Base-by-base conservation (phyloP, 1,140 invertebrate genomes). In the Zaprionus camerounensis region DNA sequence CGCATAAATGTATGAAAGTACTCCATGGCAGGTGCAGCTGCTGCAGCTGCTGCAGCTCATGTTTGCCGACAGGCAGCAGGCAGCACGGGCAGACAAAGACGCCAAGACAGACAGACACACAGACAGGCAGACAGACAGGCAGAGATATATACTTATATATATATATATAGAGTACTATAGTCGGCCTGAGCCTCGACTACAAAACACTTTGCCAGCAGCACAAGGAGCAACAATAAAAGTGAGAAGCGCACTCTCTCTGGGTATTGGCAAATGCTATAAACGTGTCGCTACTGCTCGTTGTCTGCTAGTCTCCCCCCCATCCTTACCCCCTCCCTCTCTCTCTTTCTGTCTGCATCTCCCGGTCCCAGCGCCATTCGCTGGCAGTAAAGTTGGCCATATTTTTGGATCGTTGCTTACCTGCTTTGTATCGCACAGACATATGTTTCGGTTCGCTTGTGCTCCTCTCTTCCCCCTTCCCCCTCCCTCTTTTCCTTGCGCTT, bases 201-300 rank as follows among this genome's bases (percentile, higher is more conserved):
- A 56, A 84, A 82, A 73, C 76, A 83, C 81, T 83, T 67, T 83
- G 78, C 74, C 64, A 49, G 72, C 59, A 55, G 49, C 58, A 58
- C 15, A n/a, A 75, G 12, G 17, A 75, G 61, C 77, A 80, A 86
- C 78, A 86, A 88, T 88, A 86, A 83, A 88, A 88, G 80, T 83
- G 80, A 86, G 87, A 88, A 86, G 77, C 76, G 62, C 71, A 82
- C 80, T 85, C 41, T 46, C 41, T 46, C 82, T 36, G 82, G 65
- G 84, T 84, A 84, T 88, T 84, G 78, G 83, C 59, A 88, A 87
- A 87, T 84, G 84, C 81, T 77, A 88, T 87, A 87, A 87, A 88
- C 84, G 77, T 87, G 83, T 81, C 71, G 63, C 56, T 41, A 9
- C 44, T 57, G 20, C 53, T 38, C 44, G 51, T 24, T 59, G 70